Base-by-base conservation (phyloP, 2,888 invertebrate genomes). In the Polydrusus cervinus region DNA sequence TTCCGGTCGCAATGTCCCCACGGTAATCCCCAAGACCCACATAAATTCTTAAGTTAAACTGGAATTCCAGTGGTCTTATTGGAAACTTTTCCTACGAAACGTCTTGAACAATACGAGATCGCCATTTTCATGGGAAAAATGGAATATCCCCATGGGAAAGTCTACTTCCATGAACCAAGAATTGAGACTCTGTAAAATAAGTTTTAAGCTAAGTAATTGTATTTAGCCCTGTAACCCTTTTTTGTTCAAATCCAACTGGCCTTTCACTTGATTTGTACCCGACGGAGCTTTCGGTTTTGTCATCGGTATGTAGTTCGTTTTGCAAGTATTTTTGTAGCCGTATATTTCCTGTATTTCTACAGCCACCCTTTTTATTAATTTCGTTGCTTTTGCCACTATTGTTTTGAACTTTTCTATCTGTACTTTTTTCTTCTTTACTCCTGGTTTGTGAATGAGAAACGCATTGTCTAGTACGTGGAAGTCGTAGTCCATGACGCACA, bases 391-490 rank as follows among this genome's bases (percentile, higher is more conserved):
- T n/a, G 5, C 7, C 13, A 73, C 76, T 25, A 78, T 57, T n/a
- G 74, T 62, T 38, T 70, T 57, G 61, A 79, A 79, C 60, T 80
- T 81, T 2, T 74, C 13, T 14, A 78, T 66, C 76, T 82, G 83
- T 7, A 81, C 79, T 71, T 82, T 82, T 68, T 81, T 80, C 71
- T 82, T 82, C 67, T 83, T 83, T 10, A 83, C 75, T 10, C 83
- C 83, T 0, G 83, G 83, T 71, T 81, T 82, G 79, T 83, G 83
- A 6, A 81, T 80, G 30, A 83, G 71, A 70, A 82, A 83, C 0
- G 82, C 82, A 70, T 83, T 83, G 68, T 83, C 78, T n/a, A 83
- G 68, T 0, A 83, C 79, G 20, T 79, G 66, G 57, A 82, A 83
- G 38, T 81, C 74, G 73, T 83, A 83, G 53, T 82, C 78, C 73